Base-by-base conservation (phyloP, 30 jellyfish, hydroid and myxozoan species). In the Turritopsis rubra region DNA sequence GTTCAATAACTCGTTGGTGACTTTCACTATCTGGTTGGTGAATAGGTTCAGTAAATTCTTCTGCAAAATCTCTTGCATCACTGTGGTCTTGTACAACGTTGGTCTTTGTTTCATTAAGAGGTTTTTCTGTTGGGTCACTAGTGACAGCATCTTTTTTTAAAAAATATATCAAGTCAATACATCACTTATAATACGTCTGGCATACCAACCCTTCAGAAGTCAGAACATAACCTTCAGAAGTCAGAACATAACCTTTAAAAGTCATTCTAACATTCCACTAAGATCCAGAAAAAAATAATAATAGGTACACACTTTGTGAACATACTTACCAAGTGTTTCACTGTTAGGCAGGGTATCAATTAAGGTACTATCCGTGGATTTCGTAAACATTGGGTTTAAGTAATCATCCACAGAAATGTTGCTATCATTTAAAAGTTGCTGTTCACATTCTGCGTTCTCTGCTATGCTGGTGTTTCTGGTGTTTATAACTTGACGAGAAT, bases 31-130 rank as follows among this genome's bases (percentile, higher is more conserved):
- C 52, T 23, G 8, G 41, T 21, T 26, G 78, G 60, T 80, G 87
- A 80, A 80, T 80, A 18, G 87, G 79, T 24, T 80, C 79, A 16
- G 87, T 70, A 7, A 80, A 65, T 52, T 80, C 66, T 52, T 80
- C 87, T 52, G 79, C 53, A 53, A 53, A 28, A 80, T 80, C 81
- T 7, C 82, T 18, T 7, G 87, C 78, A 16, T 80, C 82, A 80
- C 82, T 23, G 29, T 25, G 21, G 16, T 31, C 82, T 53, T 52
- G 23, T 77, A 17, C 8, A 24, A 21, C 21, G 4, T 13, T 74
- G 19, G 85, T 68, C 17, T 16, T 68, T 7, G 21, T 19, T n/a
- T n/a, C n/a, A n/a, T n/a, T n/a, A n/a, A n/a, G n/a, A n/a, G n/a
- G n/a, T n/a, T n/a, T n/a, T n/a, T n/a, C n/a, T n/a, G n/a, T n/a